phyloP scores from a whole-genome alignment of 2,888 invertebrate species.

The Uloborus plumipes region DNA sequence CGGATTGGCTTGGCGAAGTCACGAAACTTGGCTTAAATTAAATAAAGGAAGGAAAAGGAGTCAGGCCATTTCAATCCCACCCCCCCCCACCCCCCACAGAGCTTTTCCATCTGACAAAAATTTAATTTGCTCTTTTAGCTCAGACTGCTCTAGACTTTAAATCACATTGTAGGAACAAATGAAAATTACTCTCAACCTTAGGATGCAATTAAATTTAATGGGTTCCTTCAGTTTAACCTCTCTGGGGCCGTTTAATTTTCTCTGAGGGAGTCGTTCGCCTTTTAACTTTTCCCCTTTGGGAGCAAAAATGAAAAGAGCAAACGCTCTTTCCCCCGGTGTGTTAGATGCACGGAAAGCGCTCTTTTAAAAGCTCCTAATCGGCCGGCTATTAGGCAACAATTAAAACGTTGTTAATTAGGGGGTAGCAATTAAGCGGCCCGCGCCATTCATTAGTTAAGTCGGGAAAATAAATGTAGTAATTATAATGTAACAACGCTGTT shows the following conservation, averaged over 20 bases:
- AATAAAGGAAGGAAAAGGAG: conserved; percentile 15
- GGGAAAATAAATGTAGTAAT: conserved; percentile 64
- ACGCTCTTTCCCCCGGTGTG: conserved; percentile 6
- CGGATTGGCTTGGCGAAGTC: conserved; percentile 45
- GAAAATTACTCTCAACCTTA: conserved; percentile 50
- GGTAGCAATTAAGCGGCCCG: conserved; percentile 55
- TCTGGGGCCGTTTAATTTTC: conserved; percentile 48
- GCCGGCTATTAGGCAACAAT: conserved; percentile 62
- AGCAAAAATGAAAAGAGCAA: conserved; percentile 22
- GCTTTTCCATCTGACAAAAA: conserved; percentile 51
- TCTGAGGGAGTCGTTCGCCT: conserved; percentile 50
- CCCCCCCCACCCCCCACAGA: conserved; percentile 14
- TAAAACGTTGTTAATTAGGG: conserved; percentile 64
- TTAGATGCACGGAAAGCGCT: conserved; percentile 45
- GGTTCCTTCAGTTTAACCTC: conserved; percentile 17
- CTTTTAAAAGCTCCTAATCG: conserved; percentile 57
- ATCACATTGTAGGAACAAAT: conserved; percentile 63
- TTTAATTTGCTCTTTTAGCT: conserved; percentile 62
- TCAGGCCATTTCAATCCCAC: conserved; percentile 26
- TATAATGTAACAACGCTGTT: conserved; percentile 63
- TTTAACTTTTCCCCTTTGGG: conserved; percentile 50
- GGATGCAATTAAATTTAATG: conserved; percentile 63
- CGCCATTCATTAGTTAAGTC: conserved; percentile 62
- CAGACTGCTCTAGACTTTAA: conserved; percentile 52
- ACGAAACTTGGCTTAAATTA: conserved; percentile 33